Base-by-base conservation (phyloP, 2,888 invertebrate genomes). In the Nephrotoma flavescens region DNA sequence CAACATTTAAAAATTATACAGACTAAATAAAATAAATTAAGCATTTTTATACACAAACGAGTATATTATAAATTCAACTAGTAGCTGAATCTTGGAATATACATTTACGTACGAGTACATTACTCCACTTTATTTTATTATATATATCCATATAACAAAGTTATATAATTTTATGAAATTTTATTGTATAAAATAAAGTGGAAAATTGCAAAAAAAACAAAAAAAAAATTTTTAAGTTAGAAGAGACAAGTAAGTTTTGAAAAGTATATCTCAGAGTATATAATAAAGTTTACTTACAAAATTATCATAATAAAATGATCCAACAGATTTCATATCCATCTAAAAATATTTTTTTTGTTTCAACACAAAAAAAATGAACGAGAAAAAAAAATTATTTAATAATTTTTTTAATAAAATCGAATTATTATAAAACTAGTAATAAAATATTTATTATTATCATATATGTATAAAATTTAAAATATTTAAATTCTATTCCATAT, bases 251-350 rank as follows among this genome's bases (percentile, higher is more conserved):
- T 31, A 9, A 31, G 31, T 85, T 85, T 52, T 85, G 41, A 12
- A 42, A 83, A 2, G 52, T 41, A 52, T 52, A 4, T 19, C 19
- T 19, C 19, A 19, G 19, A 0, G 19, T 52, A 86, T 31, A 57
- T 42, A 45, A 42, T n/a, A 42, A 84, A 84, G 42, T 89, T 93
- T 95, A 97, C 97, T 97, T 96, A 97, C 97, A 95, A 97, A 97
- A 94, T 96, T 97, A 94, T 97, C 97, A 94, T 97, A 97, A 95
- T 97, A 97, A 96, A 96, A 96, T 92, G 96, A 96, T 93, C 97
- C 97, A 94, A 97, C 96, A 94, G 96, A 96, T 95, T 97, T 97
- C 95, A 97, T 96, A 94, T 97, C 97, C 97, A 97, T 97, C 97
- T 97, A 96, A 96, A 85, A 85, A 85, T 31, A 45, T 41, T 84